Conservation (phyloP, 2,797 vertebrate genomes). For the Champsocephalus esox region DNA sequence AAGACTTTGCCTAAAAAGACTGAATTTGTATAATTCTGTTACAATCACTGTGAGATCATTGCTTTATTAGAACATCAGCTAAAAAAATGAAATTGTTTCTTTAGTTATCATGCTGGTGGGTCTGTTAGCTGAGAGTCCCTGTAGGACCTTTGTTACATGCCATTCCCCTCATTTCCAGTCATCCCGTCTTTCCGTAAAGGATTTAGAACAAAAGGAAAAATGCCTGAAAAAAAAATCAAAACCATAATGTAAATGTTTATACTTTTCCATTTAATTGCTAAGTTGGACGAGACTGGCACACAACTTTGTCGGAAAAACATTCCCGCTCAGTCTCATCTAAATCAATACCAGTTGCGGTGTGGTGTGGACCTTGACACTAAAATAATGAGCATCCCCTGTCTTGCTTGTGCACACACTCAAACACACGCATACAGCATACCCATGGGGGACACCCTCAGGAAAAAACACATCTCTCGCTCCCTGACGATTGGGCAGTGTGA, state of each 20-base stretch:
- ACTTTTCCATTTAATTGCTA: conserved; percentile 52
- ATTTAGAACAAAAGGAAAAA: conserved; percentile 54
- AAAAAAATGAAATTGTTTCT: conserved; percentile 50
- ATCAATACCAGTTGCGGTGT: conserved; percentile 62
- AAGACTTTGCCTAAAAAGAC: conserved; percentile 17
- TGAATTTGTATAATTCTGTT: conserved; percentile 6
- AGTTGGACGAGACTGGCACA: conserved; percentile 42
- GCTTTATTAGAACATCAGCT: conserved; percentile 46
- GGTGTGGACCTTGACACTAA: conserved; percentile 61
- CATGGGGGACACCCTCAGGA: conserved; percentile 76
- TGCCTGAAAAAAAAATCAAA: conserved; percentile 44
- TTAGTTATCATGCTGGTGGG: conserved; percentile 57
- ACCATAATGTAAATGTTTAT: conserved; percentile 61
- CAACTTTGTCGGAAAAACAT: conserved; percentile 40
- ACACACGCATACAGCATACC: conserved; percentile 67
- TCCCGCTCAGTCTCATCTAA: conserved; percentile 53
- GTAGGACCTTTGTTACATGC: conserved; percentile 28
- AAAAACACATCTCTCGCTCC: conserved; percentile 77
- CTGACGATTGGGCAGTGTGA: conserved; percentile 59
- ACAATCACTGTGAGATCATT: conserved; percentile 16
- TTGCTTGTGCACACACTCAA: conserved; percentile 47
- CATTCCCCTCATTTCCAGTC: conserved; percentile 42
- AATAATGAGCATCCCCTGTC: conserved; percentile 61
- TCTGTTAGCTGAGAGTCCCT: conserved; percentile 34
- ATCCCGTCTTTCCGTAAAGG: conserved; percentile 43